Base-by-base conservation (phyloP, 1,140 invertebrate species). In the Paraescarpia echinospica region DNA sequence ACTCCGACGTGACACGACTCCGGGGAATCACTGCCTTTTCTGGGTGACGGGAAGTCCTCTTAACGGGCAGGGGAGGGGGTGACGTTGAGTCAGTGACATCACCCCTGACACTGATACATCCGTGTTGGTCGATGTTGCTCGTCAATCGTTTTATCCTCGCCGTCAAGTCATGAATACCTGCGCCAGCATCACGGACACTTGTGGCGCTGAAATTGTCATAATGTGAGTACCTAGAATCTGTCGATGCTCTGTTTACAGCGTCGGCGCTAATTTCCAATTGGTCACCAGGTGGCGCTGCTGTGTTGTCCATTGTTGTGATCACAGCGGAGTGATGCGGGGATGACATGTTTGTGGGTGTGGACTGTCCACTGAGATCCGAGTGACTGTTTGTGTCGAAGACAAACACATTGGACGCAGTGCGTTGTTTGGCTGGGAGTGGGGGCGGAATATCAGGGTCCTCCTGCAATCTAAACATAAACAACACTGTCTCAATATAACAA, bases 121-220 rank as follows among this genome's bases (percentile, higher is more conserved):
- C 22, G 59, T 77, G 59, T 18, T 14, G 59, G 59, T 77, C 59
- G 4, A 95, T 95, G 91, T 94, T 94, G 34, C 94, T 93, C n/a
- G 95, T 95, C 93, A 95, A 92, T 89, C 94, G 92, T 77, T 95
- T 94, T 34, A 95, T 95, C 93, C 95, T 93, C 90, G 94, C 93
- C 12, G 95, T 95, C 90, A 95, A 92, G 92, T 95, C 93, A 92
- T 95, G 95, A 35, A 95, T 95, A 51, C 95, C 94, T 59, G 59
- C 59, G 27, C 59, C 59, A 77, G 18, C 59, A 18, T 31, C 59
- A 18, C 59, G 12, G 2, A 77, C 8, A 77, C 22, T 77, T 18
- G 27, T 31, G 22, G 59, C 22, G 27, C 22, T 27, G 22, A 77
- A 77, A 77, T 77, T 77, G 59, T 77, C 59, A 77, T 77, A 77